Evolutionary conservation across 1,140 invertebrate genomes (phyloP), one percentile per base, ranked within the genome.

Genomic region (Drosophila lacteicornis): DNA sequence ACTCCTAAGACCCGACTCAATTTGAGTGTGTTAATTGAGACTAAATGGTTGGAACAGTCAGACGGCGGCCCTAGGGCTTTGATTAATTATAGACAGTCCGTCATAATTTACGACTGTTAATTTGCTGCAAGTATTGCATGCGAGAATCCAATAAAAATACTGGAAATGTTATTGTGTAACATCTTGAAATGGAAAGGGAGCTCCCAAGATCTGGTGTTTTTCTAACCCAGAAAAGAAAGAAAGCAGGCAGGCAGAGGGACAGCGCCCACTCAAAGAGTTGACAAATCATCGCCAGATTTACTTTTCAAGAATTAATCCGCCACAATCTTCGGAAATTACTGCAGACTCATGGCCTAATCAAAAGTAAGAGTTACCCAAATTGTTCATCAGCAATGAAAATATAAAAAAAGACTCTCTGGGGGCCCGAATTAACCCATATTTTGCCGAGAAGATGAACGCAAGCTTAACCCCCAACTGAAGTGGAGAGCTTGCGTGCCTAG

Each of bases 231-330:
- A 84, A 77, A 82, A 42, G 49, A 36, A 46, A 47, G 57, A 15
- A 45, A 55, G 67, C 50, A 59, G 58, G 62, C 67, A 50, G 65
- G 43, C 43, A 51, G 58, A 27, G 38, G 55, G 59, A 25, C 66
- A 43, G 65, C 30, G 65, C 30, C 45, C 58, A 55, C 67, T 53
- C 42, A 50, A 66, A 47, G 33, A 74, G 83, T 82, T 86, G 82
- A 86, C 82, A 90, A 88, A 88, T 81, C 81, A 88, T 78, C 81
- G 79, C 47, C 63, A 88, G 85, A 88, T 88, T 90, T 88, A 88
- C 78, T 90, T 88, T 88, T 90, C 70, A 90, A 91, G 85, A 91
- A 90, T 90, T 90, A 90, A 90, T 90, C 81, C 85, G 75, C 47
- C 53, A 40, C 36, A n/a, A 61, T 53, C 36, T 43, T 12, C n/a